phyloP scores from a whole-genome alignment of 2,797 vertebrate genomes.

The Hydrophis major region DNA sequence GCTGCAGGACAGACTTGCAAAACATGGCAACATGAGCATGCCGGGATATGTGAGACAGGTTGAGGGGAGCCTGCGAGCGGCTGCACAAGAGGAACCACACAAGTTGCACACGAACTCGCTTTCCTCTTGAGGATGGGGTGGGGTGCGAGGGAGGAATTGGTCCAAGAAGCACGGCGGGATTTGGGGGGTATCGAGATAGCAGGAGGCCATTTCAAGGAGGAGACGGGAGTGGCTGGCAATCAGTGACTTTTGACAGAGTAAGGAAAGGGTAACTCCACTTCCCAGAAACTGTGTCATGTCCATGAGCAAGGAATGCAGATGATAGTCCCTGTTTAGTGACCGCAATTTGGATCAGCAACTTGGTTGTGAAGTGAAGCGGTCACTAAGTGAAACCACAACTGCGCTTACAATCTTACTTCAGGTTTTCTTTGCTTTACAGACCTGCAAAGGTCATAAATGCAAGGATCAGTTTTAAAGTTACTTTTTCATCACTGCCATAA shows the following conservation, averaged over 20 bases:
- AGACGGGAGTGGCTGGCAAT: neutral
- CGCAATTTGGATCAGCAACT: neutral
- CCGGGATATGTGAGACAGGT: neutral
- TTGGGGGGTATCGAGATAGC: neutral
- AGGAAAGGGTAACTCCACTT: neutral
- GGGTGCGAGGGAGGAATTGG: neutral
- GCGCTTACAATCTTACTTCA: neutral
- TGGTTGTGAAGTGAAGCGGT: neutral
- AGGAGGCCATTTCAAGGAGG: neutral
- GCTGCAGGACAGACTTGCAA: slow-evolving; percentile 3
- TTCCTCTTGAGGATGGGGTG: neutral
- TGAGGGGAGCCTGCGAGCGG: neutral
- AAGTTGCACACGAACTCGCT: neutral
- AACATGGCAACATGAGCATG: neutral
- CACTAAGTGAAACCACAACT: neutral
- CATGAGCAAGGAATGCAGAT: neutral
- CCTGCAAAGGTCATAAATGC: neutral
- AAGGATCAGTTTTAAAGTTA: neutral
- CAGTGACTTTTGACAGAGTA: neutral
- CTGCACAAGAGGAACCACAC: neutral
- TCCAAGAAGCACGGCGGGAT: neutral
- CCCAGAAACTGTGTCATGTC: neutral
- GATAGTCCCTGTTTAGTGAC: neutral
- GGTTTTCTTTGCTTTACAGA: neutral
- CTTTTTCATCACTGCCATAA: neutral